Evolutionary conservation across 2,797 vertebrate species (phyloP).

Genomic region (Crotalus adamanteus): DNA sequence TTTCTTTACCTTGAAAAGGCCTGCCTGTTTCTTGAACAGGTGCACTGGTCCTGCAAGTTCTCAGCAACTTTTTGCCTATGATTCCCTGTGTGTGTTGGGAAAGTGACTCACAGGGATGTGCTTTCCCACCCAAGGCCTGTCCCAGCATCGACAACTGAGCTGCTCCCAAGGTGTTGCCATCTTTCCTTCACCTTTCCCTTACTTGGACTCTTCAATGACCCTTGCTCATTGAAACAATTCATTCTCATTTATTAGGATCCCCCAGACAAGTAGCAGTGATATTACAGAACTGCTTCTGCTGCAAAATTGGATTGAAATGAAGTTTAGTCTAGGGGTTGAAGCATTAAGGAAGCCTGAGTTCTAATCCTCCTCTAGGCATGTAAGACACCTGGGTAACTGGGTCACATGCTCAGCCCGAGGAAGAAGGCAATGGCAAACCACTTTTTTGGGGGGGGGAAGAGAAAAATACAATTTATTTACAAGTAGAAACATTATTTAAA

Average conservation of each 20-base stretch:
- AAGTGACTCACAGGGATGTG: background rate
- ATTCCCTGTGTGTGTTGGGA: background rate
- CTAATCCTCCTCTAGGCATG: background rate
- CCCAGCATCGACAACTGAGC: background rate
- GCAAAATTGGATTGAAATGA: background rate
- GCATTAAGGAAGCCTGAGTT: background rate
- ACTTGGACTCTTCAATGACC: background rate
- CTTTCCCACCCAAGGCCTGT: background rate
- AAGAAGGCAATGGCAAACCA: background rate
- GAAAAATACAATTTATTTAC: constrained; percentile 44
- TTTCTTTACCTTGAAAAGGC: background rate
- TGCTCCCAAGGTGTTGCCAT: background rate
- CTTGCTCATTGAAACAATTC: background rate
- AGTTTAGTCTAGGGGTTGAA: background rate
- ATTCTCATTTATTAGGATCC: background rate
- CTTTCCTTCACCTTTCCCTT: background rate
- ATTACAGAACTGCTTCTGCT: background rate
- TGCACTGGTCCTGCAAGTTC: background rate
- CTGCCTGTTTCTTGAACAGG: background rate
- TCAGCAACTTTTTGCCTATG: background rate
- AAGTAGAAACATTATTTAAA: constrained; percentile 40
- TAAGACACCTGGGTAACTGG: background rate
- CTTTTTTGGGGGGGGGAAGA: background rate
- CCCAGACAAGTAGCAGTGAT: background rate
- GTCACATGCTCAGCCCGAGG: background rate